Evolutionary conservation across 2,888 invertebrate species (phyloP).

Genomic region (Aspidapion aeneum): DNA sequence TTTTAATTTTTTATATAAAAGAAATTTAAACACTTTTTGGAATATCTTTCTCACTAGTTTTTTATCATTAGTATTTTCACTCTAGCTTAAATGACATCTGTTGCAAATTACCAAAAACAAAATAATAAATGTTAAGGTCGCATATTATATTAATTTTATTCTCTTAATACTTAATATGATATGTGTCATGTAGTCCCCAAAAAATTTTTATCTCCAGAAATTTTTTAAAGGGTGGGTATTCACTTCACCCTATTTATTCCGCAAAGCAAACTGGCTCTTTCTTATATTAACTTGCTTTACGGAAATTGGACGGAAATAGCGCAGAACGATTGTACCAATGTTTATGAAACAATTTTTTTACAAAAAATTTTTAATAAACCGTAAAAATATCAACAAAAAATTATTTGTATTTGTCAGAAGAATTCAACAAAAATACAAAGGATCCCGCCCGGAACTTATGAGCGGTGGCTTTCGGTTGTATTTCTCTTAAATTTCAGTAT

Average conservation of each 20-base stretch:
- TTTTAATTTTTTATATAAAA: no score
- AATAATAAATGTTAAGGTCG: conserved; percentile 47
- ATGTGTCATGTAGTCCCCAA: conserved; percentile 70
- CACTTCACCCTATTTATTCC: conserved; percentile 48
- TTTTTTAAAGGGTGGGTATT: conserved; percentile 40
- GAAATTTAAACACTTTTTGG: no score
- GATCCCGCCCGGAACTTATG: no score
- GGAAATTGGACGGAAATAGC: conserved; percentile 50
- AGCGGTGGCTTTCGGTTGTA: no score
- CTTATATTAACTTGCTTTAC: conserved; percentile 15
- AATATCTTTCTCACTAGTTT: no score
- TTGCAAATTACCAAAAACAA: not conserved
- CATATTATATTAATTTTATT: conserved; percentile 39
- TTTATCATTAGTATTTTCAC: no score
- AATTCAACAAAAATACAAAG: no score
- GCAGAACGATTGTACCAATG: conserved; percentile 39
- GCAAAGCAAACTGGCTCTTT: conserved; percentile 21
- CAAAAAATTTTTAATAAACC: not conserved
- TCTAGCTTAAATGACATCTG: no score
- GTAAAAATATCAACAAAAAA: no score
- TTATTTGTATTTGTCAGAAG: no score
- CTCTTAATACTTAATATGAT: conserved; percentile 64
- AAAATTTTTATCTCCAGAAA: conserved; percentile 45
- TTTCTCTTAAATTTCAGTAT: no score
- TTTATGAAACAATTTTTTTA: not conserved